Base-by-base conservation (phyloP, 2,797 vertebrate species). In the Ammospiza maritima region DNA sequence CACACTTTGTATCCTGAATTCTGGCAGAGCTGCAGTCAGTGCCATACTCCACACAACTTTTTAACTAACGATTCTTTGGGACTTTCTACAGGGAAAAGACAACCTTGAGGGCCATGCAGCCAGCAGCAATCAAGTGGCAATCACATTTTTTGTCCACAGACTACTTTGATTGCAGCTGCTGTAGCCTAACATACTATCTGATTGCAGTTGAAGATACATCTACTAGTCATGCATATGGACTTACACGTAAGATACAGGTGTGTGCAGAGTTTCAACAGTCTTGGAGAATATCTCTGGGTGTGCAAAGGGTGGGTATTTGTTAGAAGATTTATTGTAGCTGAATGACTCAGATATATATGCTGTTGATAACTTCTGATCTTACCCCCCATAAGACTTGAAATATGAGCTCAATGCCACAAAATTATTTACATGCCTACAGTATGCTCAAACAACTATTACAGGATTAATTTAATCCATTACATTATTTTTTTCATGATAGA, bases 381-480 rank as follows among this genome's bases (percentile, higher is more conserved):
- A 81, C 56, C 67, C 91, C 66, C 71, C 82, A 30, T 76, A 85
- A 58, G 65, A 85, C 70, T 91, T 69, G 88, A 96, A 95, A 92
- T 89, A 93, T 48, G 56, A 94, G 73, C 76, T 86, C 89, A 80
- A 58, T 61, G 53, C 72, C 74, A 89, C 81, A 82, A 69, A 92
- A 94, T 79, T 90, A 92, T 78, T 95, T 93, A 89, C 76, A 86
- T 78, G 92, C 92, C 69, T 86, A 76, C n/a, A 88, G 18, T 88
- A 74, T 56, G 71, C 54, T 93, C 73, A 94, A 84, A 94, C n/a
- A 78, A 60, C 66, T 86, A 88, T 74, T 95, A 94, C n/a, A 82
- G 86, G 84, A 96, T 96, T 96, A 94, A 94, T 94, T 88, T 91
- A 96, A 93, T 92, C 87, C 78, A 82, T 79, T 93, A n/a, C 70